These are phyloP conservation scores for Ondatra zibethicus DNA, from an alignment of 2,113 vertebrate genomes.

Conservation along the genomic window DNA sequence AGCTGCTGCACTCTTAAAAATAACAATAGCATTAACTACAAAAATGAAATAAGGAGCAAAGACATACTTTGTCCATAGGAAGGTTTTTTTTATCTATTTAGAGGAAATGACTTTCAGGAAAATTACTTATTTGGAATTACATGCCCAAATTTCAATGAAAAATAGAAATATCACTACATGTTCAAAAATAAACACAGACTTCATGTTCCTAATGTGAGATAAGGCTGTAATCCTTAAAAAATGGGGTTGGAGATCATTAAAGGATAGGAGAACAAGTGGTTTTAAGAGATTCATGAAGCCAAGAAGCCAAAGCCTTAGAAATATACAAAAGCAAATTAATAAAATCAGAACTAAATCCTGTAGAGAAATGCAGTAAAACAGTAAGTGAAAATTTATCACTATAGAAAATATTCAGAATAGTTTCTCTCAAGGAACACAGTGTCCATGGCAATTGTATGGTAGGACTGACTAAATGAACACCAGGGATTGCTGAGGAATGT, in stretches of 20 bases:
- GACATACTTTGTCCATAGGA: background rate
- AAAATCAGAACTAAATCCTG: background rate
- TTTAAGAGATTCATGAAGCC: background rate
- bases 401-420: background rate
- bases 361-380: background rate
- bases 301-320: background rate
- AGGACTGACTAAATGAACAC: too few species aligned
- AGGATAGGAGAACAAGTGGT: background rate
- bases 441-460: background rate
- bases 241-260: too few species aligned
- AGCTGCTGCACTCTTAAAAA: background rate
- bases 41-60: background rate
- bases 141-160: background rate
- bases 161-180: background rate
- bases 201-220: background rate
- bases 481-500: too few species aligned
- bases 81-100: background rate
- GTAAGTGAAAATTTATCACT: background rate
- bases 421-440: background rate
- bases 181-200: background rate
- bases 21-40: background rate
- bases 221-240: background rate
- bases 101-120: background rate
- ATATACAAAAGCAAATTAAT: background rate
- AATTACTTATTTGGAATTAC: too few species aligned